Conservation (phyloP, 2,888 invertebrate genomes). For the Mycalesis mineus region DNA sequence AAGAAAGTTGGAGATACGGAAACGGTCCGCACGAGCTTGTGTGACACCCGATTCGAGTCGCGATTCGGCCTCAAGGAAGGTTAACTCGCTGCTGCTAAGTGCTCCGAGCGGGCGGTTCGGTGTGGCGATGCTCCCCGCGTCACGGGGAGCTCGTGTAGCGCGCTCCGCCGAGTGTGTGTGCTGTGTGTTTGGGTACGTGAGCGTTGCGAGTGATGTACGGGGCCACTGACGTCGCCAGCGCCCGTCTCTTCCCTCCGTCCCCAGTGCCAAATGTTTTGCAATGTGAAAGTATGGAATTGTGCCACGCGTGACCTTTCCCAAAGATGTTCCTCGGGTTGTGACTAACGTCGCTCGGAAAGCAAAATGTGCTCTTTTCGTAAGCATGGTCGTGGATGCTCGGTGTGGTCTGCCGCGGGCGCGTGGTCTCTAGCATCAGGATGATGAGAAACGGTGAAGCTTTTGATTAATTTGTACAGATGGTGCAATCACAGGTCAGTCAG, state of each 20-base stretch:
- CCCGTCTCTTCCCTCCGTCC: conserved; percentile 67
- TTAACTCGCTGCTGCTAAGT: conserved; percentile 50
- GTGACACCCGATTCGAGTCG: conserved; percentile 73
- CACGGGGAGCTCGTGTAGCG: conserved; percentile 44
- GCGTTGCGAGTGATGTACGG: conserved; percentile 62
- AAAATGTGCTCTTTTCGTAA: conserved; percentile 52
- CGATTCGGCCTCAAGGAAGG: conserved; percentile 63
- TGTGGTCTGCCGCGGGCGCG: conserved; percentile 47
- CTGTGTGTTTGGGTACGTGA: conserved; percentile 60
- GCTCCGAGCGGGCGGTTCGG: conserved; percentile 40
- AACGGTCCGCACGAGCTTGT: conserved; percentile 74
- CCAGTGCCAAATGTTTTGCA: conserved; percentile 77
- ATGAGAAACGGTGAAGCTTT: conserved; percentile 34
- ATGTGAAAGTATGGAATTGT: conserved; percentile 77
- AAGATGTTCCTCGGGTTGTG: conserved; percentile 47
- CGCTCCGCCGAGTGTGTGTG: conserved; percentile 51
- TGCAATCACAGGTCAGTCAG: conserved; percentile 42
- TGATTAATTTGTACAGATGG: conserved; percentile 38
- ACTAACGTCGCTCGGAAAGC: conserved; percentile 40
- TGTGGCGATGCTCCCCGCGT: conserved; percentile 42
- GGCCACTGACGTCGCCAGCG: conserved; percentile 73
- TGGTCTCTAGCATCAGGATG: conserved; percentile 36
- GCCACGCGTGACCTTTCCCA: conserved; percentile 74
- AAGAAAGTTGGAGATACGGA: conserved; percentile 64
- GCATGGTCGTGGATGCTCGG: conserved; percentile 47